Evolutionary conservation across 2,113 vertebrate genomes (phyloP).

Genomic region (Amazona guildingii): DNA sequence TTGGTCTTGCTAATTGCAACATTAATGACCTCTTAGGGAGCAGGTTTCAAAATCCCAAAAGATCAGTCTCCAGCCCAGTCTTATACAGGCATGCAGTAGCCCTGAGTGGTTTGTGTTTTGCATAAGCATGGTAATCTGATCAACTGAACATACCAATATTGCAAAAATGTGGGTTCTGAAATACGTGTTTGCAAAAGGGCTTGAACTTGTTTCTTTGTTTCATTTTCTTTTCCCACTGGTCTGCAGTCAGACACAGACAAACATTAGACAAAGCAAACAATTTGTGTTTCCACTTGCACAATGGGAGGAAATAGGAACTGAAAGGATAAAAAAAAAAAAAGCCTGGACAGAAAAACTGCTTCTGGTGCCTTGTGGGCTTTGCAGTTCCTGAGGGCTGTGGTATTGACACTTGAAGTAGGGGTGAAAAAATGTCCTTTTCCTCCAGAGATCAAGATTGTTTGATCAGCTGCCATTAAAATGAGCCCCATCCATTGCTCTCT

Average conservation of each 20-base stretch:
- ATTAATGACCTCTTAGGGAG: neutral
- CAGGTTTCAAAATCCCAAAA: neutral
- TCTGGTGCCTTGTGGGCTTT: constrained; percentile 35
- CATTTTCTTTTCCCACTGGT: constrained; percentile 10
- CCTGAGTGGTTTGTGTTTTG: neutral
- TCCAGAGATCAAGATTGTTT: neutral
- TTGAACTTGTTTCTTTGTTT: constrained; percentile 46
- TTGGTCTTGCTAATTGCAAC: neutral
- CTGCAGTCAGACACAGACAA: constrained; percentile 14
- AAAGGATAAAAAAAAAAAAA: neutral
- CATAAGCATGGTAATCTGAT: neutral
- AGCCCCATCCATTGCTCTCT: neutral
- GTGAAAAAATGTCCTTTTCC: neutral
- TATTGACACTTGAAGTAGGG: neutral
- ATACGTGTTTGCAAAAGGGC: neutral
- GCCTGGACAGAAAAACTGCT: neutral
- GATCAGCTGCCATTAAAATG: neutral
- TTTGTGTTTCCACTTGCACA: constrained; percentile 44
- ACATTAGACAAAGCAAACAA: constrained; percentile 23
- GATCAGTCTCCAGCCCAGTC: neutral
- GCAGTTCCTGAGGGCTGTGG: neutral
- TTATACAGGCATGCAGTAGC: neutral
- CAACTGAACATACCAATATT: neutral
- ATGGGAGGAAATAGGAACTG: constrained; percentile 53
- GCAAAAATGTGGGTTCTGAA: neutral